Evolutionary conservation across 2,113 vertebrate genomes (phyloP).

Genomic region (Plotosus lineatus): DNA sequence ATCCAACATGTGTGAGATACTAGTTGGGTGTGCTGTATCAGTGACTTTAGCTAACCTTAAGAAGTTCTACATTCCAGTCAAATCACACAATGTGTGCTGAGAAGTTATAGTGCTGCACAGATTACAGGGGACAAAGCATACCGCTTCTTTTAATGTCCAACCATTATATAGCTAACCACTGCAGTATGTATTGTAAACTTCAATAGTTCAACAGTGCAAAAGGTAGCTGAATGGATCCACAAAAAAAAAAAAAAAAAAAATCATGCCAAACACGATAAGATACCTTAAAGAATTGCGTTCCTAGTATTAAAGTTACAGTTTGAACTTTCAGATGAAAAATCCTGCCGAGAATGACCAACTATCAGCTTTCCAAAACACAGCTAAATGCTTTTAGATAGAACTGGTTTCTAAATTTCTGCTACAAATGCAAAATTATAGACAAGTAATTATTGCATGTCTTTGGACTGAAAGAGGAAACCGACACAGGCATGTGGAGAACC

Average conservation of each 20-base stretch:
- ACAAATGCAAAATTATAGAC: too few relatives aligned
- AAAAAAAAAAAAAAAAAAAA: constrained; percentile 16
- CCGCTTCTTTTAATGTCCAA: constrained; percentile 6
- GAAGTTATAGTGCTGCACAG: constrained; percentile 16
- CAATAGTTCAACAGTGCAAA: neutral
- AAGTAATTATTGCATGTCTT: too few relatives aligned
- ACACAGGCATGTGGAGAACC: too few relatives aligned
- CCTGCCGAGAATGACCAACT: too few relatives aligned
- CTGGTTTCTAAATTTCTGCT: too few relatives aligned
- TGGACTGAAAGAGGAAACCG: too few relatives aligned
- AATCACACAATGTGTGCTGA: constrained; percentile 46
- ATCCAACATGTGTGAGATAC: constrained; percentile 48
- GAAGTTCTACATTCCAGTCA: constrained; percentile 51
- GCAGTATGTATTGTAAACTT: neutral
- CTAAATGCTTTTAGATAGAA: too few relatives aligned
- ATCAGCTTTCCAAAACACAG: too few relatives aligned
- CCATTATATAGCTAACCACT: neutral
- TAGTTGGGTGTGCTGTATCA: constrained; percentile 48
- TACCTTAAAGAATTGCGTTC: too few relatives aligned
- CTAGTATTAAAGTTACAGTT: neutral
- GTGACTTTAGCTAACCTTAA: constrained; percentile 44
- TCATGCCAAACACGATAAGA: neutral
- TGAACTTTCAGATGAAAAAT: too few relatives aligned
- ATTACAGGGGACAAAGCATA: constrained; percentile 44
- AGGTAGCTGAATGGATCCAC: neutral